Percentiles rank a stretch among this genome's conserved stretches.
phyloP scores from a whole-genome alignment of 2,888 invertebrate genomes.

The Leptothorax acervorum region DNA sequence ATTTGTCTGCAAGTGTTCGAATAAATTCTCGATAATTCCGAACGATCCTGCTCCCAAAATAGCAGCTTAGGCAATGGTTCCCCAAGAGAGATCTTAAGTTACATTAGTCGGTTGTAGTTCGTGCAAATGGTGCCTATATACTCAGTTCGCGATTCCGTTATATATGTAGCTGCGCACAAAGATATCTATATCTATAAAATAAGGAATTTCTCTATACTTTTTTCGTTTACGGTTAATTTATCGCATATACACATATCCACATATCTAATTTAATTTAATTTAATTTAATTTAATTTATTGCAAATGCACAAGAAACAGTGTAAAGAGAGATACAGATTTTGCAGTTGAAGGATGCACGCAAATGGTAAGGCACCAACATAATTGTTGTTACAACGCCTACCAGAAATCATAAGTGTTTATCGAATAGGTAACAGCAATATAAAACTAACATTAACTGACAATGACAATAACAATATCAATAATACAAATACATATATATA shows the following conservation, averaged over 20 bases:
- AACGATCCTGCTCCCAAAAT: conserved; percentile 36
- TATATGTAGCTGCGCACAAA: not conserved
- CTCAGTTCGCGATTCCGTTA: not conserved
- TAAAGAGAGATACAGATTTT: too few species aligned
- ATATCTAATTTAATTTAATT: not conserved
- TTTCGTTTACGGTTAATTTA: not conserved
- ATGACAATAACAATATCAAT: too few species aligned
- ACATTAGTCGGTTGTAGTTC: conserved; percentile 45
- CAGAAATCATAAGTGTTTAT: too few species aligned
- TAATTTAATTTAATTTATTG: too few species aligned
- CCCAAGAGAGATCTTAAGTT: conserved; percentile 49
- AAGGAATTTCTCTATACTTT: not conserved
- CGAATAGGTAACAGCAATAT: too few species aligned
- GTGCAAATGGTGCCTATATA: conserved; percentile 29
- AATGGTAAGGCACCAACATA: too few species aligned
- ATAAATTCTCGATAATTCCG: conserved; percentile 51
- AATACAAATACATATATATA: too few species aligned
- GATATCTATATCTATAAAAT: conserved; percentile 8
- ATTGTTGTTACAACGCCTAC: too few species aligned
- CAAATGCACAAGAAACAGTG: too few species aligned
- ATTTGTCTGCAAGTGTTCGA: conserved; percentile 35
- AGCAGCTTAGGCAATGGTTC: conserved; percentile 35
- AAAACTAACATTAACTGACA: too few species aligned
- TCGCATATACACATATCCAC: not conserved
- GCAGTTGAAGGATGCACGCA: too few species aligned